Evolutionary conservation across 2,797 vertebrate species (phyloP), one percentile per base, ranked within the genome.

Genomic region (Mormyrus proboscirostris): DNA sequence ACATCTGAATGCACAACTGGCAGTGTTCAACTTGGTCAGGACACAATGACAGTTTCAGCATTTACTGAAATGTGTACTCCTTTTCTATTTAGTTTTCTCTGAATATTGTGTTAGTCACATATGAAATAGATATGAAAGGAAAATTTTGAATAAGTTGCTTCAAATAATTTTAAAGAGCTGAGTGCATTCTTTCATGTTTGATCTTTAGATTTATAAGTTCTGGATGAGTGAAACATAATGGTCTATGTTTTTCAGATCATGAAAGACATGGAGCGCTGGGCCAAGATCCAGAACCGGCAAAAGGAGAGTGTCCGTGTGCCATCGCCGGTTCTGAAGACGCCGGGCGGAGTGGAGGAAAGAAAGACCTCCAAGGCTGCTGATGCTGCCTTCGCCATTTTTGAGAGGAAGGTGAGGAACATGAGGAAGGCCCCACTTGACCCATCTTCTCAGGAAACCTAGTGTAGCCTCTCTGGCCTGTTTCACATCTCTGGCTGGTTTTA

Each of bases 251-350:
- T 91, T 93, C 91, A 97, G 96, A 97, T 97, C 89, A 97, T 96
- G 96, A 97, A 97, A 92, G 96, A 97, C 90, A 97, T 97, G 96
- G 96, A 97, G 91, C 96, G 96, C 82, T 97, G 96, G 96, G 96
- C 96, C 3, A 97, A 97, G 92, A 97, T 96, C 91, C 96, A 97
- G 92, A 97, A 97, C 91, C 95, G 95, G 1, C 95, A 97, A 89
- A 97, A 97, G 90, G 96, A 97, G 1, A 93, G 91, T 1, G 94
- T 96, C 2, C 95, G 96, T 0, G 85, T 95, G 2, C 94, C 95
- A 0, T 96, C 95, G 2, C 95, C 95, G 0, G 86, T 95, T 19
- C 92, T 95, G 86, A 96, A 91, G 91, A 84, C 79, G 0, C 94
- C 94, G 50, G 3, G 86, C 3, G 93, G 93, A 0, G 94, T 93